Conservation (phyloP, 2,797 vertebrate species). For the Balearica regulorum region DNA sequence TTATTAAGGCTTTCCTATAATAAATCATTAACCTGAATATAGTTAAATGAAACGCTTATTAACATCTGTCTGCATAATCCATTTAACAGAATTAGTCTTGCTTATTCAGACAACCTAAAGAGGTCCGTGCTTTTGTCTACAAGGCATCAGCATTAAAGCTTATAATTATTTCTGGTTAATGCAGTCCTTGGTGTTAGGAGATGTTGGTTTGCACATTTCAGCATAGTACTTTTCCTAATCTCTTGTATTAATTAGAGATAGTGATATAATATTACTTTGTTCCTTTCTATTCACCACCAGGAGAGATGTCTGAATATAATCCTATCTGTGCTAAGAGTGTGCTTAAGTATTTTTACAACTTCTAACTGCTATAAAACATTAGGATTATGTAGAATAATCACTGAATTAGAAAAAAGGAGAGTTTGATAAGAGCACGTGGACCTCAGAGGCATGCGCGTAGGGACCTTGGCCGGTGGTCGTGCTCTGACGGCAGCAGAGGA, state of each 20-base stretch:
- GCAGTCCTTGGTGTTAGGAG: constrained; percentile 4
- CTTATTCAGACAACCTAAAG: constrained; percentile 39
- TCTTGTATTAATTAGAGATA: constrained; percentile 57
- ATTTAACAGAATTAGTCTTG: constrained; percentile 49
- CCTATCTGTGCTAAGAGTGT: neutral
- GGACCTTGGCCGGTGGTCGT: accelerated
- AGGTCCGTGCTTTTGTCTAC: constrained; percentile 34
- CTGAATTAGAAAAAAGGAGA: neutral
- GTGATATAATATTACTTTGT: constrained; percentile 38
- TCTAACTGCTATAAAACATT: neutral
- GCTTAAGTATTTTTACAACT: neutral
- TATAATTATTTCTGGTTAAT: constrained; percentile 53
- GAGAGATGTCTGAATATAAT: constrained; percentile 33
- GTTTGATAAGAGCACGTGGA: neutral
- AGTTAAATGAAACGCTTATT: constrained; percentile 1
- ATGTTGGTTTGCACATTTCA: neutral
- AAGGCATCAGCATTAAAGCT: constrained; percentile 25
- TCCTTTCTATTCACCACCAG: constrained; percentile 18
- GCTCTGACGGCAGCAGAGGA: accelerated
- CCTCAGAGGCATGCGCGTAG: neutral
- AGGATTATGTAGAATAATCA: neutral
- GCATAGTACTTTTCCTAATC: constrained; percentile 37
- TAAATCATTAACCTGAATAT: constrained; percentile 36
- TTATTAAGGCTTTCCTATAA: constrained; percentile 1
- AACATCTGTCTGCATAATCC: neutral